Evolutionary conservation across 53 echinoderm and acorn worm species (phyloP).

Genomic region (Paelopatides confundens): DNA sequence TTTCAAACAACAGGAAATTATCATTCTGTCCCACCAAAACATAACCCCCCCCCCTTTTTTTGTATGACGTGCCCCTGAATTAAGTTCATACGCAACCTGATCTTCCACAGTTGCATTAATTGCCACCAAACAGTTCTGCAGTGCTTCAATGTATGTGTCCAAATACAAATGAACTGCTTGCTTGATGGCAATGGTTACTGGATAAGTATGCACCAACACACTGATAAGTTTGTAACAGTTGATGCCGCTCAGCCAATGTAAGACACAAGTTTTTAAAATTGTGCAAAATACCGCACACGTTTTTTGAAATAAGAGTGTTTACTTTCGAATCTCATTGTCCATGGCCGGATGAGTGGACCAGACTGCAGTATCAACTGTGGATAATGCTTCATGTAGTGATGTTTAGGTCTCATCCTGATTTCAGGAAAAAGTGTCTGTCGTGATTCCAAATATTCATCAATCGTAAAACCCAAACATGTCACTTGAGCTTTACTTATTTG

Average conservation of each 20-base stretch:
- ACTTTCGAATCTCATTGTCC: neutral
- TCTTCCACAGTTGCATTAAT: too few relatives aligned
- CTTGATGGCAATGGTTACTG: neutral
- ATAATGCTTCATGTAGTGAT: slow-evolving; percentile 59
- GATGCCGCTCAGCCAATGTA: too few relatives aligned
- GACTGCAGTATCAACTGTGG: neutral
- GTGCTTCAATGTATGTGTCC: too few relatives aligned
- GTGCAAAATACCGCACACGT: neutral
- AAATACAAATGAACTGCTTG: too few relatives aligned
- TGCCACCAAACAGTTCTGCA: neutral
- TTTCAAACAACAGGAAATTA: neutral
- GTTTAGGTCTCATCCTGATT: slow-evolving; percentile 50
- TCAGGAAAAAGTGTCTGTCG: slow-evolving; percentile 52
- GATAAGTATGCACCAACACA: slow-evolving; percentile 46
- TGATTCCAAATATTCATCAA: too few relatives aligned
- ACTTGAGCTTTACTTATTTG: too few relatives aligned
- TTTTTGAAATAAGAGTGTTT: neutral
- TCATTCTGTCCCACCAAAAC: neutral
- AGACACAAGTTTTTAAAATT: slow-evolving; percentile 19
- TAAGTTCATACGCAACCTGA: slow-evolving; percentile 9
- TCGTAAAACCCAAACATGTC: too few relatives aligned
- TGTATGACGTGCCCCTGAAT: slow-evolving; percentile 32
- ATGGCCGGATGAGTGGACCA: neutral
- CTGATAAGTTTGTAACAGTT: too few relatives aligned
- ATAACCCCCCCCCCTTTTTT: slow-evolving; percentile 14